A percentile compares a stretch with the other conserved stretches of the same genome.
Evolutionary conservation across 2,113 vertebrate species (phyloP).

Genomic region (Gopherus evgoodei): DNA sequence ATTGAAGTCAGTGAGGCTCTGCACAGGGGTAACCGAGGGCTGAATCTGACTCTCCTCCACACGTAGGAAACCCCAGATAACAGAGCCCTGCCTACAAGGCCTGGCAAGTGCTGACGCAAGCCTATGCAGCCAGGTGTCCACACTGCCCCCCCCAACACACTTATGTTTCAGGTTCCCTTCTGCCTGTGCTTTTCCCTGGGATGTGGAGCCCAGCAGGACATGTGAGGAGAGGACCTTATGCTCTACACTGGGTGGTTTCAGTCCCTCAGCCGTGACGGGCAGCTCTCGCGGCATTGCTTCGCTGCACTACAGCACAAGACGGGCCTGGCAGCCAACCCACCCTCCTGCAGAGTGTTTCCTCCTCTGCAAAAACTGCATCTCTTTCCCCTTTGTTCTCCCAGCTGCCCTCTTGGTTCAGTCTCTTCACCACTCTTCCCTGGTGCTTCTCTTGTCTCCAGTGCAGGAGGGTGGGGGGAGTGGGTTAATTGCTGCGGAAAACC

Average conservation of each 20-base stretch:
- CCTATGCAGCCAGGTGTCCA: background rate
- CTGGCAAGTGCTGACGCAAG: background rate
- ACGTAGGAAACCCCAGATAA: fast-evolving
- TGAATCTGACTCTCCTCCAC: background rate
- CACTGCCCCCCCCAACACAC: background rate
- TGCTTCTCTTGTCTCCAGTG: background rate
- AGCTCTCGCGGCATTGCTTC: no score
- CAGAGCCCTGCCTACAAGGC: background rate
- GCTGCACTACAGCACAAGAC: background rate
- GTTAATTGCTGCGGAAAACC: background rate
- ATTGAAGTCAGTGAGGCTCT: background rate
- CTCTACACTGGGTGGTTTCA: background rate
- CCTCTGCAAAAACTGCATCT: background rate
- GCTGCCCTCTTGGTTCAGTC: background rate
- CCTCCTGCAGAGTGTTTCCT: no score
- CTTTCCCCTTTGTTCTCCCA: background rate
- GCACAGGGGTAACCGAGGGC: background rate
- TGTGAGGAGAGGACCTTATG: background rate
- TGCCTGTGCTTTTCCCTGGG: background rate
- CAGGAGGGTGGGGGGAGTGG: no score
- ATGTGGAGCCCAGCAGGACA: background rate
- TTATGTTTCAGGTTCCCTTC: background rate
- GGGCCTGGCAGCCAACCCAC: background rate
- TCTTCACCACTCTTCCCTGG: background rate
- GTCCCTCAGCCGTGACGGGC: background rate